Evolutionary conservation across 1,140 invertebrate species (phyloP).

Genomic region (Drosophila albomicans): DNA sequence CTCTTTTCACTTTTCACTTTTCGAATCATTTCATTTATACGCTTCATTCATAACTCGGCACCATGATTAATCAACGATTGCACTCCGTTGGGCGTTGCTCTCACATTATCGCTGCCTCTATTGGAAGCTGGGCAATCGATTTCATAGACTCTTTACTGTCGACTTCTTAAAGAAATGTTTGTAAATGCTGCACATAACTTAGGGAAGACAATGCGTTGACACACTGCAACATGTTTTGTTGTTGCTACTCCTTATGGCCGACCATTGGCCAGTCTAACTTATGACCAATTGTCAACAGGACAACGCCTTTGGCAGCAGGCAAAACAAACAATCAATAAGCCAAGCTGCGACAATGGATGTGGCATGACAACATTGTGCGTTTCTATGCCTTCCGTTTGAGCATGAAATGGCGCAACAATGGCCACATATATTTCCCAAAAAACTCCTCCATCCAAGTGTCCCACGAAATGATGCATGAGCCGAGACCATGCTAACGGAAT

Average conservation of each 20-base stretch:
- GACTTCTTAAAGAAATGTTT: constrained; percentile 35
- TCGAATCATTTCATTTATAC: constrained; percentile 5
- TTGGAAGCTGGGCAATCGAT: constrained; percentile 61
- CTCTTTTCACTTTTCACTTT: background rate
- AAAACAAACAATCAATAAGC: constrained; percentile 78
- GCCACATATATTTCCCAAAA: constrained; percentile 71
- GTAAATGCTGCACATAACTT: constrained; percentile 53
- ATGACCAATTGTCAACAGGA: constrained; percentile 69
- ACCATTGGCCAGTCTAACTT: constrained; percentile 63
- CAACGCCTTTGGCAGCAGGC: constrained; percentile 48
- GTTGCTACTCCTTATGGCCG: constrained; percentile 27
- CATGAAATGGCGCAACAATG: constrained; percentile 76
- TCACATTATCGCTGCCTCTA: constrained; percentile 62
- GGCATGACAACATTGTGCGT: constrained; percentile 63
- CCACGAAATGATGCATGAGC: constrained; percentile 63
- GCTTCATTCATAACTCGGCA: constrained; percentile 11
- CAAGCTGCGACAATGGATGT: constrained; percentile 50
- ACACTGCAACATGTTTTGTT: constrained; percentile 60
- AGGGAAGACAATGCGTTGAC: constrained; percentile 73
- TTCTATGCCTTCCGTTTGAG: constrained; percentile 53
- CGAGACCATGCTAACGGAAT: constrained; percentile 57
- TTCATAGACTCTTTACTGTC: constrained; percentile 32
- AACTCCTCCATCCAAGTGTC: constrained; percentile 65
- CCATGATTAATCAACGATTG: constrained; percentile 64
- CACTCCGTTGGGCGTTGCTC: constrained; percentile 56